Evolutionary conservation across 1,140 invertebrate species (phyloP).

Genomic region (Saccostrea cuccullata): DNA sequence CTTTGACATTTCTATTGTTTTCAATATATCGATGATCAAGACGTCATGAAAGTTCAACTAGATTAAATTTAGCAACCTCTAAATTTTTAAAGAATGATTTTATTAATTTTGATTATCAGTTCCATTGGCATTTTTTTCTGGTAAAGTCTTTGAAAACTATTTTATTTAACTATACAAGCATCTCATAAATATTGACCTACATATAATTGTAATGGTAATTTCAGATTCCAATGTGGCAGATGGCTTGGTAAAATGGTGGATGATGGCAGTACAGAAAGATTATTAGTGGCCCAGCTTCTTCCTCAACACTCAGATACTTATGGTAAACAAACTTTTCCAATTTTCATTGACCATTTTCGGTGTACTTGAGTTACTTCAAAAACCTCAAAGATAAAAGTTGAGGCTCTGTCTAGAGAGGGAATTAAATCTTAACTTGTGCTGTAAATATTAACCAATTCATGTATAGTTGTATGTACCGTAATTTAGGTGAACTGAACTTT

Average conservation of each 20-base stretch:
- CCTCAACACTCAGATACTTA: conserved; percentile 77
- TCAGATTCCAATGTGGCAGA: conserved; percentile 95
- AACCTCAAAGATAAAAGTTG: too few species aligned
- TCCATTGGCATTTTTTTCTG: not conserved
- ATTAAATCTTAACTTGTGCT: not conserved
- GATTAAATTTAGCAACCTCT: not conserved
- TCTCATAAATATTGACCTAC: not conserved
- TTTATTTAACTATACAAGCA: too few species aligned
- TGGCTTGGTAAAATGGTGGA: conserved; percentile 98
- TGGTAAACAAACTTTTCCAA: conserved; percentile 51
- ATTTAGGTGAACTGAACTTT: too few species aligned
- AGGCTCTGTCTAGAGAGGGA: not conserved
- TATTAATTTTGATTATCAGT: not conserved
- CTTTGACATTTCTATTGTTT: too few species aligned
- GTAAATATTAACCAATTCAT: too few species aligned
- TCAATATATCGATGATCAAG: too few species aligned
- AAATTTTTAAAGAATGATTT: not conserved
- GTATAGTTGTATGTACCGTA: too few species aligned
- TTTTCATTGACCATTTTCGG: too few species aligned
- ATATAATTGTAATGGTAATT: conserved; percentile 37
- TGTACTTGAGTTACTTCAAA: too few species aligned
- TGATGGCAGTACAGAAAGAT: conserved; percentile 96
- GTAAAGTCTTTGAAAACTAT: too few species aligned
- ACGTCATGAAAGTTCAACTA: too few species aligned
- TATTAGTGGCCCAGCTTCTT: conserved; percentile 94